Evolutionary conservation across 2,797 vertebrate genomes (phyloP).

Genomic region (Urosaurus nigricauda): DNA sequence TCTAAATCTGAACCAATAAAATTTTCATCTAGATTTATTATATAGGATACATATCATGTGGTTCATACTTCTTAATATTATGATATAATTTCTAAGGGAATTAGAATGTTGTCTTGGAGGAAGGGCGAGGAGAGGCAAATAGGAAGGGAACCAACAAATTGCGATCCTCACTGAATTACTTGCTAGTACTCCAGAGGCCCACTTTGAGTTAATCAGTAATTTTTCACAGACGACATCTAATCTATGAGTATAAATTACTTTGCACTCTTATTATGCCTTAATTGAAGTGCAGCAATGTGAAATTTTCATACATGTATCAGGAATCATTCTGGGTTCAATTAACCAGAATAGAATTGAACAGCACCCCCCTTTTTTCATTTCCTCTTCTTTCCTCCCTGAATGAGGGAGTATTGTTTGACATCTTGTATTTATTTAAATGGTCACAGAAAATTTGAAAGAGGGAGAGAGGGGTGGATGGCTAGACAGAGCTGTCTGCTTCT

Average conservation of each 20-base stretch:
- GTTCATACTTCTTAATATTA: background rate
- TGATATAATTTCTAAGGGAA: background rate
- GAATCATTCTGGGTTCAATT: conserved; percentile 79
- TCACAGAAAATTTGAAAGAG: conserved; percentile 66
- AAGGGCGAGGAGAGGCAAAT: background rate
- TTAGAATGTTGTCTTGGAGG: background rate
- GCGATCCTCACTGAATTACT: conserved; percentile 72
- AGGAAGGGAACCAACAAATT: conserved; percentile 39
- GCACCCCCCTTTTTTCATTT: background rate
- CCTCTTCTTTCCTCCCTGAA: conserved; percentile 54
- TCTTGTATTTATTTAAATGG: conserved; percentile 77
- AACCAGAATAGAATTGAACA: conserved; percentile 73
- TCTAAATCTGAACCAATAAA: too few relatives aligned
- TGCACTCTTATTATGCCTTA: conserved; percentile 83
- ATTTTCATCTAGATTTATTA: too few relatives aligned
- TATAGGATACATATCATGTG: too few relatives aligned
- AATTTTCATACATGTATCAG: conserved; percentile 78
- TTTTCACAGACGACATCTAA: conserved; percentile 83
- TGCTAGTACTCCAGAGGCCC: conserved; percentile 72
- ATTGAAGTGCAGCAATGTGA: conserved; percentile 83
- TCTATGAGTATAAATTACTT: conserved; percentile 85
- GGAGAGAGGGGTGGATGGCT: conserved; percentile 8
- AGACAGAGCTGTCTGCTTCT: conserved; percentile 53
- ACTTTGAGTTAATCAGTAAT: conserved; percentile 80
- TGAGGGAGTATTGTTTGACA: conserved; percentile 72